A percentile compares a stretch with the other conserved stretches of the same genome.
These are phyloP conservation scores for Eucera pruinosa DNA, from an alignment of 2,888 invertebrate species.

Conservation along the genomic window DNA sequence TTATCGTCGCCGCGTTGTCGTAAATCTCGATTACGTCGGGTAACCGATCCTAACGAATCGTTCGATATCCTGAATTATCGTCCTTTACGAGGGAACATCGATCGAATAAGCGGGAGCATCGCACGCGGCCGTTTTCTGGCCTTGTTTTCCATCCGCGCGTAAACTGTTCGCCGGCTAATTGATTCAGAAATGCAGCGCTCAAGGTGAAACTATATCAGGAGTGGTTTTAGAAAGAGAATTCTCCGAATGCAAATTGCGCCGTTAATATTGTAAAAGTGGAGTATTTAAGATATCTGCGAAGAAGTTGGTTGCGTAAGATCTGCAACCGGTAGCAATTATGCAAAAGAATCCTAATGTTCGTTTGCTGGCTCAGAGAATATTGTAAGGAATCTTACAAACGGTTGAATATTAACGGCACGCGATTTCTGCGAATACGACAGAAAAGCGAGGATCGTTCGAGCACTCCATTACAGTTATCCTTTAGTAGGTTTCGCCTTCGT, in stretches of 20 bases:
- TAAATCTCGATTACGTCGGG: conserved; percentile 28
- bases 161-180: conserved; percentile 26
- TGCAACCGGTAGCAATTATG: background rate
- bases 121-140: background rate
- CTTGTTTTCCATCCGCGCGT: conserved; percentile 25
- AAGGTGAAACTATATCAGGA: conserved; percentile 23
- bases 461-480: background rate
- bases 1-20: conserved; percentile 18
- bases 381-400: background rate
- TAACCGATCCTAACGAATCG: conserved; percentile 6
- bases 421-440: background rate
- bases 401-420: background rate
- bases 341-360: conserved; percentile 7
- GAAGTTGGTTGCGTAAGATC: background rate
- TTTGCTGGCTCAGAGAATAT: background rate
- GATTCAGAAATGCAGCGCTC: conserved; percentile 10
- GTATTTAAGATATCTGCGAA: background rate
- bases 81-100: no score
- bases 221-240: no score
- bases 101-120: no score
- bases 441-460: background rate
- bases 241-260: background rate
- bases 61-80: conserved; percentile 13
- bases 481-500: background rate
- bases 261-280: background rate